A percentile compares a stretch with the other conserved stretches of the same genome.
phyloP scores from a whole-genome alignment of 1,140 invertebrate species.

The Pseudachorutes palmiensis region DNA sequence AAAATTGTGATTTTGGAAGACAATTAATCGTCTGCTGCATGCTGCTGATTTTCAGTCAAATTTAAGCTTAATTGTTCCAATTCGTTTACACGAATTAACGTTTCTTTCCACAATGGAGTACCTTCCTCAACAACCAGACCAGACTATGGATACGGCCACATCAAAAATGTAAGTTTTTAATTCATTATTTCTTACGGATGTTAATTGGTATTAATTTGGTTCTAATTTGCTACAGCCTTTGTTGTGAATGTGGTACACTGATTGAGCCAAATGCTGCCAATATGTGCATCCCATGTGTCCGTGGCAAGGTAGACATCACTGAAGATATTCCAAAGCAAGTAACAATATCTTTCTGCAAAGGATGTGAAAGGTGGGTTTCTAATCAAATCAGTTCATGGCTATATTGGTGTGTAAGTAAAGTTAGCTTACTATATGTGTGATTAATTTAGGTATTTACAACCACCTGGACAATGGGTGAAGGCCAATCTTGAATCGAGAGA shows the following conservation, averaged over 20 bases:
- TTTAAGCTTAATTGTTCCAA: no score
- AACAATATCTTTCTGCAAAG: constrained; percentile 77
- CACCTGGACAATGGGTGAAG: constrained; percentile 81
- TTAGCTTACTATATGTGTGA: background rate
- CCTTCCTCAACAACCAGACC: no score
- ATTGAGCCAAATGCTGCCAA: constrained; percentile 94
- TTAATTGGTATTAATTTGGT: no score
- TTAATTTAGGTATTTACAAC: constrained; percentile 75
- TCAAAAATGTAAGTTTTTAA: no score
- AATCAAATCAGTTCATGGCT: background rate
- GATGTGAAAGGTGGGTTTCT: constrained; percentile 66
- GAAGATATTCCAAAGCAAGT: constrained; percentile 93
- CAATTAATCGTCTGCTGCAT: no score
- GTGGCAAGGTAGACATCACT: constrained; percentile 86
- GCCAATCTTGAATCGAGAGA: constrained; percentile 88
- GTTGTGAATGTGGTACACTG: constrained; percentile 67
- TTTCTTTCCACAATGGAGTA: no score
- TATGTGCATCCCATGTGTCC: constrained; percentile 91
- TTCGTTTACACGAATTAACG: no score
- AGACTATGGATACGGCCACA: no score
- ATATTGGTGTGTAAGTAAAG: no score
- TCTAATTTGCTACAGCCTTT: constrained; percentile 57
- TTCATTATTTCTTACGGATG: no score
- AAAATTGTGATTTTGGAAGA: no score
- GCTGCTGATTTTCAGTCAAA: no score